These are phyloP conservation scores for Galemys pyrenaicus DNA, from an alignment of 2,113 vertebrate species.

Conservation along the genomic window DNA sequence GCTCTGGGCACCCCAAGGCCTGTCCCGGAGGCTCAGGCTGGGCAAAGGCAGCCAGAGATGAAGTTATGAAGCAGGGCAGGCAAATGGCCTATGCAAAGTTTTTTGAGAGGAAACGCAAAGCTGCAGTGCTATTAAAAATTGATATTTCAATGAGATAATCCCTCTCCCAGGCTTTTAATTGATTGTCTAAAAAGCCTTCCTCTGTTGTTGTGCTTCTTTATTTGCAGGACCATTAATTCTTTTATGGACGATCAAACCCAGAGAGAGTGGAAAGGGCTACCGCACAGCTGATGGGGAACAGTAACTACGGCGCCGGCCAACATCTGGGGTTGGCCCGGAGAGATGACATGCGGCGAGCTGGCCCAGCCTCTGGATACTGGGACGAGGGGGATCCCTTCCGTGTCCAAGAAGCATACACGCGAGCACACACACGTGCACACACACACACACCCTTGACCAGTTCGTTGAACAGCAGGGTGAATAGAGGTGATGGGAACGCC, in stretches of 20 bases:
- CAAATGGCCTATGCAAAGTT: constrained; percentile 44
- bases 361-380: background rate
- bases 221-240: constrained; percentile 79
- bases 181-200: constrained; percentile 84
- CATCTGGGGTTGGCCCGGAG: background rate
- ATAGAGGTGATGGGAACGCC: no score
- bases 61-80: background rate
- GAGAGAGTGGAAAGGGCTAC: background rate
- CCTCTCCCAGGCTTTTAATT: constrained; percentile 84
- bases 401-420: background rate
- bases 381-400: background rate
- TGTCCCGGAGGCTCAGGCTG: background rate
- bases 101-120: constrained; percentile 74
- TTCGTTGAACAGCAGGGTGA: no score
- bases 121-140: constrained; percentile 86
- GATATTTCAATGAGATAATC: constrained; percentile 85
- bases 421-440: background rate
- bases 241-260: constrained; percentile 77
- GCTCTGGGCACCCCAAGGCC: background rate
- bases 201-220: constrained; percentile 74
- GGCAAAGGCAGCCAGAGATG: background rate
- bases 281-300: background rate
- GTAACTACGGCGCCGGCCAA: background rate
- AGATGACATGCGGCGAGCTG: fast-evolving
- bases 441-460: background rate